Evolutionary conservation across 1,140 invertebrate genomes (phyloP), one percentile per base, ranked within the genome.

Genomic region (Hypothenemus hampei): DNA sequence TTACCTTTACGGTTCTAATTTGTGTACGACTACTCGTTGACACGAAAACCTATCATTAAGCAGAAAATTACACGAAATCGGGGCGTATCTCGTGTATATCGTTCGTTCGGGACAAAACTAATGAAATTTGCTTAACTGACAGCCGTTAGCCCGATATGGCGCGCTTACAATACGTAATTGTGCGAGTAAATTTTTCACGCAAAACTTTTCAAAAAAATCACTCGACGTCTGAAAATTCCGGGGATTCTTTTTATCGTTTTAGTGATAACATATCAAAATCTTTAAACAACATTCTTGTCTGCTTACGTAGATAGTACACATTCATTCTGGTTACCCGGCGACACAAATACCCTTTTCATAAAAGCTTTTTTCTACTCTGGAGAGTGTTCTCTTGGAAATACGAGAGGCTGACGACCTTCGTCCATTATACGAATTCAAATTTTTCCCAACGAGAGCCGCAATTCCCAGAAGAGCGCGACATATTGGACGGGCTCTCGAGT

Each of bases 401-500:
- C 41, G 54, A 40, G 53, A 40, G 22, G 33, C 45, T 18, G 45
- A 48, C 21, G 54, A 57, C 39, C 54, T 57, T n/a, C 54, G 46
- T 49, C 45, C 45, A 57, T 50, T 57, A 44, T 45, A 50, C 21
- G 37, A 54, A 26, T 59, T 61, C 33, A 64, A 57, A 59, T 59
- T 62, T 26, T 50, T 58, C 41, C 64, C n/a, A n/a, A 62, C 43
- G 59, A 64, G 19, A 60, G 48, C 44, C 50, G 60, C 22, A 65
- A 65, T 39, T 51, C 59, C 16, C 61, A 65, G 49, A 69, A 66
- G 57, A 67, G 65, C n/a, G n/a, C 18, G 72, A 72, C 47, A 66
- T 74, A 16, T 72, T 79, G 49, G 73, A 77, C 61, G 77, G 71
- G 58, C 78, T 79, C 53, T 73, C 77, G 47, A 73, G 72, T 59